A percentile compares a stretch with the other conserved stretches of the same genome.
Conservation (phyloP, 2,797 vertebrate species). For the Melanotaenia pygmaea region DNA sequence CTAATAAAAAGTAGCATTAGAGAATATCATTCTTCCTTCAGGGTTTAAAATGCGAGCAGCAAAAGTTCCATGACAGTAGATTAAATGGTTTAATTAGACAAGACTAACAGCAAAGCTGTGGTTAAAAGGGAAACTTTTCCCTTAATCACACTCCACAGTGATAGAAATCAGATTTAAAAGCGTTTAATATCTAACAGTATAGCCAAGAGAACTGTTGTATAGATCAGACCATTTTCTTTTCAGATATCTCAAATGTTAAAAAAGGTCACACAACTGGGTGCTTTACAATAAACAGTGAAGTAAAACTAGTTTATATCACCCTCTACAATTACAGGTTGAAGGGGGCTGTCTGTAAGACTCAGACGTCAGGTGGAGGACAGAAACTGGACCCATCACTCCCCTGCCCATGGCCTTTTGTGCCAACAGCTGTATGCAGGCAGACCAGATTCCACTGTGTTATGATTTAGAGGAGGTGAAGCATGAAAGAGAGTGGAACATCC, state of each 20-base stretch:
- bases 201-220: slow-evolving; percentile 16
- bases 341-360: neutral
- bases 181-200: slow-evolving; percentile 26
- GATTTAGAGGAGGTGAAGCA: slow-evolving; percentile 60
- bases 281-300: neutral
- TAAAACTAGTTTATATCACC: slow-evolving; percentile 2
- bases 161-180: slow-evolving; percentile 42
- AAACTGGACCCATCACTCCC: slow-evolving; percentile 27
- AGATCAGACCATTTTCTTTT: slow-evolving; percentile 22
- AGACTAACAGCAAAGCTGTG: slow-evolving; percentile 77
- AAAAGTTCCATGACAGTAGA: slow-evolving; percentile 62
- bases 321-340: neutral
- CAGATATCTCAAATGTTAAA: slow-evolving; percentile 22
- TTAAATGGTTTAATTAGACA: slow-evolving; percentile 78
- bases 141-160: slow-evolving; percentile 38
- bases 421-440: slow-evolving; percentile 52
- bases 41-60: slow-evolving; percentile 68
- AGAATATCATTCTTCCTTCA: slow-evolving; percentile 48
- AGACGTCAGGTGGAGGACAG: slow-evolving; percentile 25
- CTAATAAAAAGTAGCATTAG: slow-evolving; percentile 26
- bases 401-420: slow-evolving; percentile 37
- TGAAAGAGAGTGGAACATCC: slow-evolving; percentile 53
- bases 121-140: slow-evolving; percentile 66
- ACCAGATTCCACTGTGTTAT: slow-evolving; percentile 58
- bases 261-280: slow-evolving; percentile 5